Conservation (phyloP, 2,113 vertebrate genomes). For the Halcyon malimbica region DNA sequence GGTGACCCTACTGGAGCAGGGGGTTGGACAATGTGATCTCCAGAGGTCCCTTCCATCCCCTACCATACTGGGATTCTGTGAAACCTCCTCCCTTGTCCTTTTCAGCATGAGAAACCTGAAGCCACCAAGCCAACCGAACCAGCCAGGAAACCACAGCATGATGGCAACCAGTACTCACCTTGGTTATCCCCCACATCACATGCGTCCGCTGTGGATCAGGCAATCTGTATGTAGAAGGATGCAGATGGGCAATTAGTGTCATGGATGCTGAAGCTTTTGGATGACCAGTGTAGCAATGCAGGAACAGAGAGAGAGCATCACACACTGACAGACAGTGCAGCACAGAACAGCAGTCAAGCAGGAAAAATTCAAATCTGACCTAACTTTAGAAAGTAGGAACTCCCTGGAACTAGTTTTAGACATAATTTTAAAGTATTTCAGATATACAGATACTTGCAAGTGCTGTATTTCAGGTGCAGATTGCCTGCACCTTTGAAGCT, state of each 20-base stretch:
- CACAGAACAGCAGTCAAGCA: background rate
- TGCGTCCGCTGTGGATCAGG: conserved; percentile 96
- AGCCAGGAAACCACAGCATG: background rate
- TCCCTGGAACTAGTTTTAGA: background rate
- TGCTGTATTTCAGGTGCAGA: background rate
- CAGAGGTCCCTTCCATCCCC: background rate
- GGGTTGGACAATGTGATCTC: background rate
- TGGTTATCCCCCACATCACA: conserved; percentile 92
- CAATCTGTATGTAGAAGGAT: conserved; percentile 81
- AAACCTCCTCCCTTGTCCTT: background rate
- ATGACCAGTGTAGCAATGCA: conserved; percentile 40
- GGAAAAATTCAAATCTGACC: background rate
- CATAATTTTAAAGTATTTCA: background rate
- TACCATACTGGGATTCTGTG: background rate
- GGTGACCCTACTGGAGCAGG: background rate
- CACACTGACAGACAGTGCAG: background rate
- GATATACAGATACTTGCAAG: background rate
- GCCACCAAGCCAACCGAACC: background rate
- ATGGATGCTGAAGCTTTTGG: conserved; percentile 40
- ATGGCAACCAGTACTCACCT: conserved; percentile 76
- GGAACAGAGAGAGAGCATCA: conserved; percentile 44
- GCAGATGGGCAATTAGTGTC: conserved; percentile 64
- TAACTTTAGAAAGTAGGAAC: background rate
- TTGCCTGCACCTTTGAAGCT: background rate
- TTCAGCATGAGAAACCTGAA: background rate